Percentiles rank a stretch among this genome's conserved stretches.
phyloP scores from a whole-genome alignment of 2,113 vertebrate species.

The Sclerurus mexicanus region DNA sequence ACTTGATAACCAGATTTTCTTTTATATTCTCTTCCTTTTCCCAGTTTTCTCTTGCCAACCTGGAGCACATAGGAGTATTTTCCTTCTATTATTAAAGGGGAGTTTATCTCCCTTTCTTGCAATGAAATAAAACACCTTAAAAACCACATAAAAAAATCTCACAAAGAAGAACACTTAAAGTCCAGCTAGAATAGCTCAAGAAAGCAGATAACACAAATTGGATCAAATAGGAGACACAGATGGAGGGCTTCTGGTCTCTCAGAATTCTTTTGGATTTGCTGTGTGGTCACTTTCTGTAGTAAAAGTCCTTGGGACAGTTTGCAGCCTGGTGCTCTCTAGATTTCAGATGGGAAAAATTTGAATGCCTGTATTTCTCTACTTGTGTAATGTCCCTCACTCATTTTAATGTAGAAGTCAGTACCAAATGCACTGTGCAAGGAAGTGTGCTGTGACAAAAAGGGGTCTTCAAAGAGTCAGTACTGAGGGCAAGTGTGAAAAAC shows the following conservation, averaged over 20 bases:
- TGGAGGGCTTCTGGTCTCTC: neutral
- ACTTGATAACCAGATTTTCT: slow-evolving; percentile 22
- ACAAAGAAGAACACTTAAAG: neutral
- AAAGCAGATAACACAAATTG: neutral
- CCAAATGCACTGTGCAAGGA: neutral
- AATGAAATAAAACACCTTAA: neutral
- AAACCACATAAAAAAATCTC: neutral
- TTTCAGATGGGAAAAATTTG: neutral
- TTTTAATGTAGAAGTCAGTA: neutral
- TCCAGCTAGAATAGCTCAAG: neutral
- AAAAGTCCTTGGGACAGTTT: neutral
- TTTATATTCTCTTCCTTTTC: neutral
- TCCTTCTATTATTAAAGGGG: neutral
- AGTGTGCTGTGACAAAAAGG: neutral
- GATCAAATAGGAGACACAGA: neutral
- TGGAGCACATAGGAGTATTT: neutral
- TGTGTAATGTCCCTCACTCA: neutral
- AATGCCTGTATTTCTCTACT: neutral
- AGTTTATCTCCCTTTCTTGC: neutral
- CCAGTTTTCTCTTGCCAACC: neutral
- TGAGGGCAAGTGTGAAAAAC: neutral
- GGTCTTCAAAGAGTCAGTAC: neutral
- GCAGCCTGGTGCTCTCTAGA: neutral
- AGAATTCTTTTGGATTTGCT: neutral
- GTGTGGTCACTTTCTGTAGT: neutral